Evolutionary conservation across 2,888 invertebrate species (phyloP).

Genomic region (Leucania comma): DNA sequence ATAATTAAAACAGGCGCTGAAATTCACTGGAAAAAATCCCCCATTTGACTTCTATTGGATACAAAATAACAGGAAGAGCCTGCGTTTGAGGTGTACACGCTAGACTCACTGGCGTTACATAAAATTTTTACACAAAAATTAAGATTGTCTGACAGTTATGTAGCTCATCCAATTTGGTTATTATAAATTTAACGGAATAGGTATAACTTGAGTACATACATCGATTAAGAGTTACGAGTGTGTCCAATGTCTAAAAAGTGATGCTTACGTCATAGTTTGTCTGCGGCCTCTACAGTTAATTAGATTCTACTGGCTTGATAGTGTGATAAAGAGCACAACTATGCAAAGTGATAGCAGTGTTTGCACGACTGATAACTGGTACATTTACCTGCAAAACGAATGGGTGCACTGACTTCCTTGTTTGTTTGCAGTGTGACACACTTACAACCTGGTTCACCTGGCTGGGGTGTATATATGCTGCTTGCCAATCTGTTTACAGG

Average conservation of each 20-base stretch:
- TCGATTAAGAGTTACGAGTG: constrained; percentile 38
- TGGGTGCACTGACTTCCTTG: constrained; percentile 64
- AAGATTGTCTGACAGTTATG: constrained; percentile 19
- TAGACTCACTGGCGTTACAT: not conserved
- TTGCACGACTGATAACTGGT: constrained; percentile 74
- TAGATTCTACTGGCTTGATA: constrained; percentile 65
- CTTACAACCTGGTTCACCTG: not conserved
- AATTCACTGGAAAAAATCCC: too few relatives aligned
- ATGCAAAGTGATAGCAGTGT: constrained; percentile 75
- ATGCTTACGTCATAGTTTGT: constrained; percentile 66
- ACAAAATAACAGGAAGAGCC: constrained; percentile 22
- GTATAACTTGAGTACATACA: constrained; percentile 23
- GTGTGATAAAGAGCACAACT: constrained; percentile 72
- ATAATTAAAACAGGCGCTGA: too few relatives aligned
- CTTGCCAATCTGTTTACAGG: constrained; percentile 42
- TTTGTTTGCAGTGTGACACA: constrained; percentile 53
- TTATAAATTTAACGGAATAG: constrained; percentile 34
- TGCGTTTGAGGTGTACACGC: not conserved
- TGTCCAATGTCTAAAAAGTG: constrained; percentile 58
- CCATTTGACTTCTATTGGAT: constrained; percentile 3
- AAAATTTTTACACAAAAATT: constrained; percentile 14
- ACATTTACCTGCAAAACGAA: constrained; percentile 67
- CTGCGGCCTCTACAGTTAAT: constrained; percentile 65
- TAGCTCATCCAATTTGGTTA: constrained; percentile 30
- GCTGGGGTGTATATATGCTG: constrained; percentile 25